A percentile compares a stretch with the other conserved stretches of the same genome.
phyloP scores from a whole-genome alignment of 2,888 invertebrate species.

The Nasonia oneida region DNA sequence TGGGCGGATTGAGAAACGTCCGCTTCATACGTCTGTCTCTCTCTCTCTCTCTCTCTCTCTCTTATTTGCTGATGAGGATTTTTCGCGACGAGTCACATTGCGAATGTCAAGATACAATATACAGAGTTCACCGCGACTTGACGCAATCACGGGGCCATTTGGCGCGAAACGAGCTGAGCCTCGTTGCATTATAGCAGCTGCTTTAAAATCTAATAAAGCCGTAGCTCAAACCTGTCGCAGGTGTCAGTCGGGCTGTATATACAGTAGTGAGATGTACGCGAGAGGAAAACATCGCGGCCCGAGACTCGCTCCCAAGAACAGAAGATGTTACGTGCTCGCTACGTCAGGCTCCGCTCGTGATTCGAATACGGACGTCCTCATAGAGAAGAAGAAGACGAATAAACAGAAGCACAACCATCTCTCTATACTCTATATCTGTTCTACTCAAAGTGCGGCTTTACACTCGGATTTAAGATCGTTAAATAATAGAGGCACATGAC shows the following conservation, averaged over 20 bases:
- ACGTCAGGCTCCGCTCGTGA: constrained; percentile 67
- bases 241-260: background rate
- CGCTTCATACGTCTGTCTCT: background rate
- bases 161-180: background rate
- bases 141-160: no score
- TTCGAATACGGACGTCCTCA: constrained; percentile 65
- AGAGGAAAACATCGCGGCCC: constrained; percentile 47
- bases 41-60: constrained; percentile 2
- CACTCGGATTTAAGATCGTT: background rate
- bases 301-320: constrained; percentile 74
- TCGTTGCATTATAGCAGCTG: no score
- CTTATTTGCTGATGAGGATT: background rate
- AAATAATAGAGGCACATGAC: no score
- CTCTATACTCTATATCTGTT: background rate
- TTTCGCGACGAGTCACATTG: constrained; percentile 7
- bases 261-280: constrained; percentile 15
- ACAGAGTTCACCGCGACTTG: no score
- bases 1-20: background rate
- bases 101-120: background rate
- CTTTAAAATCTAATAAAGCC: constrained; percentile 37
- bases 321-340: constrained; percentile 78
- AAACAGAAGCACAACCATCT: constrained; percentile 32
- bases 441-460: no score
- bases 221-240: constrained; percentile 2
- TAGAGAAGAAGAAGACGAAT: constrained; percentile 39